Conservation (phyloP, 2,888 invertebrate genomes). For the Timandra comae region DNA sequence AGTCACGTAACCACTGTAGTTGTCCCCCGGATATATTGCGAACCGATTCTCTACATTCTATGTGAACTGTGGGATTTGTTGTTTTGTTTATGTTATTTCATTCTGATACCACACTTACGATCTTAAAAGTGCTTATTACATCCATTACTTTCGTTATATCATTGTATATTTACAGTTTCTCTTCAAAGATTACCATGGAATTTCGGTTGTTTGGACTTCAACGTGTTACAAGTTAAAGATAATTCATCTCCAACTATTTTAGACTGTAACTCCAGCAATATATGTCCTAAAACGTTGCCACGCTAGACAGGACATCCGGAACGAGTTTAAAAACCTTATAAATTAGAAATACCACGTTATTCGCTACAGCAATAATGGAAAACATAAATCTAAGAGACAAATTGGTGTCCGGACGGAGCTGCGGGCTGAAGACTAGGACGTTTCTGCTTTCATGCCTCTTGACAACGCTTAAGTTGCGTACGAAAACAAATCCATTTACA, state of each 20-base stretch:
- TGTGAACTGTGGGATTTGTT: background rate
- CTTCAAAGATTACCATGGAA: too few relatives aligned
- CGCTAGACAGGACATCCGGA: constrained; percentile 2
- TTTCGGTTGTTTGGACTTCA: too few relatives aligned
- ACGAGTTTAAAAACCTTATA: constrained; percentile 29
- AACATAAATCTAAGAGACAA: constrained; percentile 67
- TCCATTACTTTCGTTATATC: too few relatives aligned
- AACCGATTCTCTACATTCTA: background rate
- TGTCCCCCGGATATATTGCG: constrained; percentile 31
- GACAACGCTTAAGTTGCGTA: constrained; percentile 51
- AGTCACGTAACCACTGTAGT: constrained; percentile 25
- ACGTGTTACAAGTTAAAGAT: too few relatives aligned
- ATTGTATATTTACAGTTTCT: too few relatives aligned
- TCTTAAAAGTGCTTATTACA: too few relatives aligned
- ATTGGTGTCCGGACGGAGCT: constrained; percentile 53
- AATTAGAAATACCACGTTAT: constrained; percentile 42
- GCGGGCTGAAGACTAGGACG: constrained; percentile 50
- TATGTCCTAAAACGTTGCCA: constrained; percentile 10
- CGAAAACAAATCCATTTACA: constrained; percentile 26
- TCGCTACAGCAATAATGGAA: constrained; percentile 54
- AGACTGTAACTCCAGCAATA: constrained; percentile 12
- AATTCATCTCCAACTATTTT: too few relatives aligned
- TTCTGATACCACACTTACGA: too few relatives aligned
- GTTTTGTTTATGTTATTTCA: background rate
- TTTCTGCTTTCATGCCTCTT: constrained; percentile 53